A percentile compares a stretch with the other conserved stretches of the same genome.
Conservation (phyloP, 2,113 vertebrate species). For the Dicrurus megarhynchus region DNA sequence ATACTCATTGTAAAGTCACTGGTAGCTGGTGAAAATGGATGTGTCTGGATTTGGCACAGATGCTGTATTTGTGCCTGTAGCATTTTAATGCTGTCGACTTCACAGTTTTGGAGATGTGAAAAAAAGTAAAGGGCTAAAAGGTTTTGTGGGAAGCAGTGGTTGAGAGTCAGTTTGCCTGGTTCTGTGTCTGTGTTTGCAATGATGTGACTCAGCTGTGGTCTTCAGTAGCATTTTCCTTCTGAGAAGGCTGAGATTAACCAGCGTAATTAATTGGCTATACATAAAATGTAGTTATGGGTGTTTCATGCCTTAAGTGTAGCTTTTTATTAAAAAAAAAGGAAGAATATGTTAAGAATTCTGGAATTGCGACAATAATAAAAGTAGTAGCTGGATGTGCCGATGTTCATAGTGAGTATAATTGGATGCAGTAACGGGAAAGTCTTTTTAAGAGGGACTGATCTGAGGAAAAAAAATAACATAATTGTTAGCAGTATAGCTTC, state of each 20-base stretch:
- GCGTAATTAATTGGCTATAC: not conserved
- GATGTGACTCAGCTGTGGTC: not conserved
- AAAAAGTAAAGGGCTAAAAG: not conserved
- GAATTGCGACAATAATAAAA: not conserved
- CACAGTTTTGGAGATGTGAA: not conserved
- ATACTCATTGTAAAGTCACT: rapidly evolving
- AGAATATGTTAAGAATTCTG: not conserved
- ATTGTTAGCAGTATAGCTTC: not conserved
- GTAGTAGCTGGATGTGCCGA: not conserved
- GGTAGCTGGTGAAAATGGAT: not conserved
- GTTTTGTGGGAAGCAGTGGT: not conserved
- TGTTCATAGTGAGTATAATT: not conserved
- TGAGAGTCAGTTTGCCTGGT: not conserved
- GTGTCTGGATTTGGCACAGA: not conserved
- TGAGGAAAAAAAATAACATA: not conserved
- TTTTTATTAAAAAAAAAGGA: not conserved
- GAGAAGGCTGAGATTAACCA: not conserved
- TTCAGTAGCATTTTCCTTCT: not conserved
- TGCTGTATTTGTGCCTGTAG: not conserved
- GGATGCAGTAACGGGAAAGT: not conserved
- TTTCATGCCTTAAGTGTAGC: not conserved
- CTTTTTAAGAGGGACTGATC: not conserved
- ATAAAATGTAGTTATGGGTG: not conserved
- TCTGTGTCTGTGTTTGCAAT: not conserved
- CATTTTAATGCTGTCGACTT: not conserved